These are phyloP conservation scores for Acrocephalus arundinaceus DNA, from an alignment of 2,113 vertebrate genomes.

Conservation along the genomic window DNA sequence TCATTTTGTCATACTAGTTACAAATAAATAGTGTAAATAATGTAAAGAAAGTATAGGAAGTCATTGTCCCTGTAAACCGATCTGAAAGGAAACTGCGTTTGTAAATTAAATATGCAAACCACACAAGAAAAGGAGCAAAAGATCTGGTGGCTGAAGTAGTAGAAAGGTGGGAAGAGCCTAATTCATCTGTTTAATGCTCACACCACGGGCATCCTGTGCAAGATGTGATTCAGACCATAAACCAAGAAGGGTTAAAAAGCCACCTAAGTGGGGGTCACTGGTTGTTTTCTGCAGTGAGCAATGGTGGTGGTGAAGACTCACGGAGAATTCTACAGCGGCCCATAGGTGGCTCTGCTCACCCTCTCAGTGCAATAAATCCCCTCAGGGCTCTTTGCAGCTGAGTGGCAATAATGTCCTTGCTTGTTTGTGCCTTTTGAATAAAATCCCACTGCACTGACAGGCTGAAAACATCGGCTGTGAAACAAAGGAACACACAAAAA, in stretches of 20 bases:
- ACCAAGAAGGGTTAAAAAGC: not conserved
- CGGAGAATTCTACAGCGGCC: not conserved
- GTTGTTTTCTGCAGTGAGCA: not conserved
- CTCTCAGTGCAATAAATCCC: not conserved
- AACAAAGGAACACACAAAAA: not conserved
- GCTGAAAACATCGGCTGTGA: not conserved
- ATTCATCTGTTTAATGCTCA: not conserved
- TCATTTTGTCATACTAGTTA: not conserved
- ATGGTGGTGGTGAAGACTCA: not conserved
- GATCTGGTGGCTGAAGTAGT: not conserved
- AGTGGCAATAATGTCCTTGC: not conserved
- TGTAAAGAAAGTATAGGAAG: not conserved
- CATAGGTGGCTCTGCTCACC: not conserved
- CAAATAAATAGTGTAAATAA: not conserved
- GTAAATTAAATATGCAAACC: not conserved
- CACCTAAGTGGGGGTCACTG: not conserved
- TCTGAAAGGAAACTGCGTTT: not conserved
- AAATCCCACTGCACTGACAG: not conserved
- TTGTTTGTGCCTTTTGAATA: not conserved
- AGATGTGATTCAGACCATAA: not conserved
- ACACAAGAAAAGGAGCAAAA: not conserved
- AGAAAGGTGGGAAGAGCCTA: not conserved
- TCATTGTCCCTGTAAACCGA: not conserved
- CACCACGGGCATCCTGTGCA: not conserved
- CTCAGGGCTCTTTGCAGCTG: not conserved